These are phyloP conservation scores for Mamestra configurata DNA, from an alignment of 1,140 invertebrate genomes.

Conservation along the genomic window DNA sequence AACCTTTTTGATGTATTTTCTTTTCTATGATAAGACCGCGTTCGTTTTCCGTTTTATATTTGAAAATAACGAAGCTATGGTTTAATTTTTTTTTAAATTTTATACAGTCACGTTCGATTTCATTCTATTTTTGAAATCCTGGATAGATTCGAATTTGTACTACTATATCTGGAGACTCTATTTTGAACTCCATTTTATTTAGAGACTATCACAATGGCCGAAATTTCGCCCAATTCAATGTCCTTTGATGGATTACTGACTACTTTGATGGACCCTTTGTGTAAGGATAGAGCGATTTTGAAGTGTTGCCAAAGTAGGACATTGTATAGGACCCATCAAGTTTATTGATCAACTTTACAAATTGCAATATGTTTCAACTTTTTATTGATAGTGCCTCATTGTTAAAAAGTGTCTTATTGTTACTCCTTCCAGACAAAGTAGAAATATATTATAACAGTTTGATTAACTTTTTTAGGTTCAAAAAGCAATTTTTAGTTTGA, in stretches of 20 bases:
- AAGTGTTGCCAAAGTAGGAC: constrained; percentile 42
- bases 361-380: background rate
- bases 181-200: constrained; percentile 22
- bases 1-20: constrained; percentile 5
- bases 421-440: too few relatives aligned
- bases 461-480: too few relatives aligned
- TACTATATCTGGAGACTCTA: background rate
- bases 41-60: background rate
- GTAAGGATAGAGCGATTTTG: constrained; percentile 30
- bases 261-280: constrained; percentile 38
- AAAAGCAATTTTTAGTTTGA: too few relatives aligned
- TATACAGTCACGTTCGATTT: background rate
- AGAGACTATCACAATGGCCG: constrained; percentile 16
- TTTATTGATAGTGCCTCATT: too few relatives aligned
- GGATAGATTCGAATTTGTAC: background rate
- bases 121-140: background rate
- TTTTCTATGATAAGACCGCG: background rate
- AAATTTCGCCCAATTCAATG: constrained; percentile 23
- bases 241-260: constrained; percentile 44
- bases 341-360: constrained; percentile 3
- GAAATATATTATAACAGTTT: too few relatives aligned
- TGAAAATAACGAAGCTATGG: background rate
- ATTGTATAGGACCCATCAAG: constrained; percentile 25
- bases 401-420: too few relatives aligned
- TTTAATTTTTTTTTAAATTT: background rate